Conservation (phyloP, 2,113 vertebrate genomes). For the Cheilinus undulatus region DNA sequence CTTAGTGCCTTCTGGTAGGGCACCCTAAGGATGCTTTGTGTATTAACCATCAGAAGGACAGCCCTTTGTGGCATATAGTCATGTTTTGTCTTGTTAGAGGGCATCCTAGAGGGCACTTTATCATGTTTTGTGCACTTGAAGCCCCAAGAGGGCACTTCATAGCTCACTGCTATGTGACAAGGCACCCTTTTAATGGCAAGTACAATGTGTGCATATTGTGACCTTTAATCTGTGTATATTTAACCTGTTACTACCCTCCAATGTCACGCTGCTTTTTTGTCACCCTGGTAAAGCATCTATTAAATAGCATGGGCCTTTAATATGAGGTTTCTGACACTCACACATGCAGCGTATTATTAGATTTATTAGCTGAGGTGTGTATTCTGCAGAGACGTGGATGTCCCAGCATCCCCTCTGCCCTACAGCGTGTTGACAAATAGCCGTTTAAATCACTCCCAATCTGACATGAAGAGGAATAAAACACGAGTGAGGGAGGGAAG, state of each 20-base stretch:
- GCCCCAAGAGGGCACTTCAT: no score
- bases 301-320: not conserved
- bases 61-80: no score
- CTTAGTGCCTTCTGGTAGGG: no score
- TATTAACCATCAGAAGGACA: no score
- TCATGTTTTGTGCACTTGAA: no score
- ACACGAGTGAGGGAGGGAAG: not conserved
- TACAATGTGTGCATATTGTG: not conserved
- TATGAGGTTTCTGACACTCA: not conserved
- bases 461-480: not conserved
- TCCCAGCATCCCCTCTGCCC: conserved; percentile 7
- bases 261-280: conserved; percentile 7
- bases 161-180: no score
- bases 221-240: not conserved
- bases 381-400: not conserved
- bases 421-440: not conserved
- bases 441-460: not conserved
- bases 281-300: not conserved
- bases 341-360: conserved; percentile 10
- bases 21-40: no score
- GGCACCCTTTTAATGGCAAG: not conserved
- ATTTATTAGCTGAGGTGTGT: conserved; percentile 5
- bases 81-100: no score
- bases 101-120: no score
- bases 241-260: not conserved